phyloP scores from a whole-genome alignment of 2,113 vertebrate genomes.

The Gymnogyps californianus region DNA sequence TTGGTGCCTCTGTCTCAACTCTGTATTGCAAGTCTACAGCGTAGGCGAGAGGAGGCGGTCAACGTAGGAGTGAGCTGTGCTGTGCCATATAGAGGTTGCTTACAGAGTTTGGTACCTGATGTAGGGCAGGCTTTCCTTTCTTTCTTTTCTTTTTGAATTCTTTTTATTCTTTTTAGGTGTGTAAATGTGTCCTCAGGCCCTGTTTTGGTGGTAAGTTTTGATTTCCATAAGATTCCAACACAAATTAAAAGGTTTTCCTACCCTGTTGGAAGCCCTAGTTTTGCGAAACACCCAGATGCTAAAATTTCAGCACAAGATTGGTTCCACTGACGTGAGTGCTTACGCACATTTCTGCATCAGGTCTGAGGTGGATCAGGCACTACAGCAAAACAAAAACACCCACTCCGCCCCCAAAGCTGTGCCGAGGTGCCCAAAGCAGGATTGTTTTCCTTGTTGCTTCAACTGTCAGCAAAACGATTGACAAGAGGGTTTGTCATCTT shows the following conservation, averaged over 20 bases:
- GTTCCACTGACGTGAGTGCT: neutral
- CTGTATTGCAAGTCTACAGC: neutral
- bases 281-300: neutral
- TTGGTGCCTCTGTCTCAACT: neutral
- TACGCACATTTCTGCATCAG: neutral
- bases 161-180: neutral
- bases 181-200: neutral
- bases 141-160: fast-evolving
- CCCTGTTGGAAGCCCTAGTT: neutral
- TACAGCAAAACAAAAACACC: neutral
- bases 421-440: neutral
- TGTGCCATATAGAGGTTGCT: neutral
- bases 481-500: neutral
- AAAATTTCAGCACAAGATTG: neutral
- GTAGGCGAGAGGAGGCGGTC: fast-evolving
- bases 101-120: neutral
- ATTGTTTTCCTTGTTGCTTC: neutral
- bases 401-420: neutral
- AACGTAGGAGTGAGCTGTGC: fast-evolving
- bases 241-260: neutral
- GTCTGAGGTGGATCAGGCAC: neutral
- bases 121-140: neutral
- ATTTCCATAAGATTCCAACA: neutral
- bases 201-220: neutral
- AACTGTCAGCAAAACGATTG: neutral